Percentiles rank a stretch among this genome's conserved stretches.
Evolutionary conservation across 2,113 vertebrate species (phyloP).

Genomic region (Xenopus laevis): DNA sequence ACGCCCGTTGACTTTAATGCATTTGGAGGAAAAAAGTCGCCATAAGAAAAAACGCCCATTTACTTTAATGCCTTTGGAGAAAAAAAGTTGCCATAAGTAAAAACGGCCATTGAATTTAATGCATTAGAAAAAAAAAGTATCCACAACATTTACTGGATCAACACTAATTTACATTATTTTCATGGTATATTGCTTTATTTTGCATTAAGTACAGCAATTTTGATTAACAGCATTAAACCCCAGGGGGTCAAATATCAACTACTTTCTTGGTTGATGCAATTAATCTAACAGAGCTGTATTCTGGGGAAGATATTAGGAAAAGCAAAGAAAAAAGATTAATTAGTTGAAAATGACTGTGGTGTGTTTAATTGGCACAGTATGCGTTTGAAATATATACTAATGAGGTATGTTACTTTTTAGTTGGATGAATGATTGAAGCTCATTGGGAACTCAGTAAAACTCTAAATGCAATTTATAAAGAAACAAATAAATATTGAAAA

Average conservation of each 20-base stretch:
- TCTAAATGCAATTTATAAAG: neutral
- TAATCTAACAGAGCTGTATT: slow-evolving; percentile 1
- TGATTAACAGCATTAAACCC: neutral
- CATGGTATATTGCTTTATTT: no score
- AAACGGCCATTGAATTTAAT: no score
- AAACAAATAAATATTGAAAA: neutral
- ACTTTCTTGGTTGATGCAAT: slow-evolving; percentile 5
- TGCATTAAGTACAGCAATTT: no score
- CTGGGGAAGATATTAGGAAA: slow-evolving; percentile 1
- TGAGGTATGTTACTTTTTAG: slow-evolving; percentile 9
- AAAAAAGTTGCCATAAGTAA: no score
- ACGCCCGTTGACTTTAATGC: no score
- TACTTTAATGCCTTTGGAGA: no score
- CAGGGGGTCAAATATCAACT: neutral
- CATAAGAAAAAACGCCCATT: no score
- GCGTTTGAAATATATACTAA: slow-evolving; percentile 21
- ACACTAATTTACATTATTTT: no score
- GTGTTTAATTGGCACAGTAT: slow-evolving; percentile 23
- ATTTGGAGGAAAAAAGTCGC: no score
- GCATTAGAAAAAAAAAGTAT: no score
- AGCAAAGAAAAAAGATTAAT: slow-evolving; percentile 21
- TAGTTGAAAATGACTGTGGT: slow-evolving; percentile 2
- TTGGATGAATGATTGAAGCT: slow-evolving; percentile 4
- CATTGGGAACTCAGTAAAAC: neutral
- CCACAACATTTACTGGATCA: no score